Evolutionary conservation across 2,888 invertebrate genomes (phyloP).

Genomic region (Cetonia aurata): DNA sequence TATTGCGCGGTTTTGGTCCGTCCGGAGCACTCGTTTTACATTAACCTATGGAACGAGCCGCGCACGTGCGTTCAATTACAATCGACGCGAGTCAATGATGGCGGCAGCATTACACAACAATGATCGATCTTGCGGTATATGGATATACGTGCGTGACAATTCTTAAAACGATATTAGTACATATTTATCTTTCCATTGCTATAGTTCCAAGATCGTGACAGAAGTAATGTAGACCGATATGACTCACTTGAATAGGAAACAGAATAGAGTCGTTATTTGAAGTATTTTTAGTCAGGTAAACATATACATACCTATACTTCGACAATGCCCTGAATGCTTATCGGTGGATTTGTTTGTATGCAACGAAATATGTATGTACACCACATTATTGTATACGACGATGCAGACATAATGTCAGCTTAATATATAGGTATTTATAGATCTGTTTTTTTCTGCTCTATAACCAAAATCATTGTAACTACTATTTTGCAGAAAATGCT

Average conservation of each 20-base stretch:
- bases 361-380: too few relatives aligned
- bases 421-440: too few relatives aligned
- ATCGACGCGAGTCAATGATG: slow-evolving; percentile 38
- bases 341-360: too few relatives aligned
- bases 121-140: slow-evolving; percentile 30
- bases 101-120: slow-evolving; percentile 21
- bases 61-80: slow-evolving; percentile 54
- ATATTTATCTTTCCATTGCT: slow-evolving; percentile 29
- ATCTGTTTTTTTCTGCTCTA: too few relatives aligned
- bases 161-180: slow-evolving; percentile 33
- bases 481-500: too few relatives aligned
- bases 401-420: too few relatives aligned
- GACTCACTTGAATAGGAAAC: slow-evolving; percentile 9
- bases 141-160: slow-evolving; percentile 23
- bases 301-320: too few relatives aligned
- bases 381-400: too few relatives aligned
- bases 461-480: too few relatives aligned
- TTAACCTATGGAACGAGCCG: slow-evolving; percentile 45
- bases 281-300: background rate
- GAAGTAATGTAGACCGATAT: slow-evolving; percentile 14
- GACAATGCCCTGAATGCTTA: too few relatives aligned
- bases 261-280: slow-evolving; percentile 15
- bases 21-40: slow-evolving; percentile 42
- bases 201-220: slow-evolving; percentile 30
- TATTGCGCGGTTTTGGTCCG: slow-evolving; percentile 34